Base-by-base conservation (phyloP, 2,113 vertebrate genomes). In the Rhinichthys klamathensis region DNA sequence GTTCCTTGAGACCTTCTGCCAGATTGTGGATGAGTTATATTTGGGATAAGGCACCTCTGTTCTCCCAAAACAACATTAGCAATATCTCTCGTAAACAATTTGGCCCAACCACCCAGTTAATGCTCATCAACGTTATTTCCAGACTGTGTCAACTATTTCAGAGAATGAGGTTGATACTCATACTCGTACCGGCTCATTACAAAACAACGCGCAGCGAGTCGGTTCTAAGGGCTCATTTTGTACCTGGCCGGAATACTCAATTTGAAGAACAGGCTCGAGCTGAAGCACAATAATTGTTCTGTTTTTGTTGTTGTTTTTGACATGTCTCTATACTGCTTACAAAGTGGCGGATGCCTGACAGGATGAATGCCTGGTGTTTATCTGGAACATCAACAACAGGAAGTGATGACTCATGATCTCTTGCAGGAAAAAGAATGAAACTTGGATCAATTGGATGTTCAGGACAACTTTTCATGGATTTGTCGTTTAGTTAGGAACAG, bases 351-450 rank as follows among this genome's bases (percentile, higher is more conserved):
- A 27, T 44, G 54, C 60, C 41, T 44, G 41, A 18, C 7, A 10
- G 15, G 73, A n/a, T 67, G 58, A 35, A 44, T 15, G 11, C 38
- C 63, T 12, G 41, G 58, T 82, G 60, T 70, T 85, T 81, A 38
- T n/a, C 54, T 70, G 49, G 73, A 69, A 69, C 49, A 25, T 51
- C 10, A 60, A 67, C 49, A 49, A 32, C 8, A 82, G 56, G 70
- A 56, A n/a, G 4, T 46, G 46, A 63, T 85, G 87, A 85, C 27
- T 82, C 83, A 85, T 60, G 58, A 27, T n/a, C 46, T 72, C 44
- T 30, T 51, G 11, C 25, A 15, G 70, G 15, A n/a, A 70, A 78
- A 21, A 76, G 27, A 44, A 80, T 84, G 2, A 73, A 61, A 16
- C 46, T 3, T 18, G 25, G 25, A 80, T 79, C 21, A 65, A 80